Evolutionary conservation across 2,113 vertebrate species (phyloP).

Genomic region (Dipodomys ordii): DNA sequence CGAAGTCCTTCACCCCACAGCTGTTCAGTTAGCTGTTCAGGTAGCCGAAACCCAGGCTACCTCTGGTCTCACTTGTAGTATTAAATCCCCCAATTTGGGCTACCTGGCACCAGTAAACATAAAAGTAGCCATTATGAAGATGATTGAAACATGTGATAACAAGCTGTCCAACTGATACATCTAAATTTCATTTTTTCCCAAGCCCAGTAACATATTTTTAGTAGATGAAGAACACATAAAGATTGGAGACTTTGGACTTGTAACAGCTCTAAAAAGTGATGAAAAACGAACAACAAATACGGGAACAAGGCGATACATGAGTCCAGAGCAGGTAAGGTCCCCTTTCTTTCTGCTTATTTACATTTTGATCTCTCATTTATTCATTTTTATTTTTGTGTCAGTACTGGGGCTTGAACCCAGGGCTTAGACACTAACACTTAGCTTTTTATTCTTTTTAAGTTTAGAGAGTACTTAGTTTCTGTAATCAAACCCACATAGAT

Average conservation of each 20-base stretch:
- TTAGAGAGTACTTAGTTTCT: too few relatives aligned
- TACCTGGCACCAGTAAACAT: neutral
- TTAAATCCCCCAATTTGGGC: slow-evolving; percentile 1
- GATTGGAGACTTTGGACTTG: slow-evolving; percentile 95
- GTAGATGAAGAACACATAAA: slow-evolving; percentile 86
- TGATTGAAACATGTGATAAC: slow-evolving; percentile 27
- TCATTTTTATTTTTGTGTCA: neutral
- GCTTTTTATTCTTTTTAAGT: too few relatives aligned
- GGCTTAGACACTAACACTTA: too few relatives aligned
- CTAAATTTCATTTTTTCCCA: slow-evolving; percentile 3
- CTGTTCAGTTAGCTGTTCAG: neutral
- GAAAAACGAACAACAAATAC: slow-evolving; percentile 76
- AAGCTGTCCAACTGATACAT: neutral
- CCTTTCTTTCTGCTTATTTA: neutral
- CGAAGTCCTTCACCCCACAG: neutral
- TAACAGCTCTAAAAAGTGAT: slow-evolving; percentile 80
- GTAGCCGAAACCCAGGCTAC: neutral
- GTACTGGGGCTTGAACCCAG: too few relatives aligned
- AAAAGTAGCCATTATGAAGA: neutral
- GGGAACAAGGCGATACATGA: slow-evolving; percentile 85
- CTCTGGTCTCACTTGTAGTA: neutral
- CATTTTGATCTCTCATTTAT: slow-evolving; percentile 12
- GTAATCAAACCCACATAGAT: too few relatives aligned
- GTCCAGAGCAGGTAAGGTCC: slow-evolving; percentile 87
- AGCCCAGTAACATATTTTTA: slow-evolving; percentile 95